Evolutionary conservation across 1,140 invertebrate genomes (phyloP).

Genomic region (Drosophila oshimai): DNA sequence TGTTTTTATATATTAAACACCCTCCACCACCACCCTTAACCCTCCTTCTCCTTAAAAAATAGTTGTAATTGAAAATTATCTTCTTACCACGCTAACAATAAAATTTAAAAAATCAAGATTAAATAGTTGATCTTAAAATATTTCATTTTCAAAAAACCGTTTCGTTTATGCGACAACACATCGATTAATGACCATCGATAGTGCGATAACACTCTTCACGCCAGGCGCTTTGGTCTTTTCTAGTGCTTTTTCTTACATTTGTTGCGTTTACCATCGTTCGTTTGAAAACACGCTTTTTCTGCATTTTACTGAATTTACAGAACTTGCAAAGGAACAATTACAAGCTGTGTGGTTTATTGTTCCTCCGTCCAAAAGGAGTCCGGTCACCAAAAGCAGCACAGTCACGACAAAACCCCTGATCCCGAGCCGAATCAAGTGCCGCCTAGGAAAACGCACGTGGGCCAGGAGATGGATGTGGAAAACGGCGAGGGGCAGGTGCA

Average conservation of each 20-base stretch:
- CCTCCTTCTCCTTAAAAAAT: too few relatives aligned
- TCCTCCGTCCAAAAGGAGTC: background rate
- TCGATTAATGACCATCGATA: background rate
- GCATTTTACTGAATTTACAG: too few relatives aligned
- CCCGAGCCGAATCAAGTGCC: background rate
- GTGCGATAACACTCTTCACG: background rate
- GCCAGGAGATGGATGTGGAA: conserved; percentile 70
- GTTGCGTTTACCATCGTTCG: background rate
- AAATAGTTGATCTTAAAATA: background rate
- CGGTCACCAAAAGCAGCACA: background rate
- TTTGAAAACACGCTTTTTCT: conserved; percentile 26
- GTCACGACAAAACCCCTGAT: conserved; percentile 7
- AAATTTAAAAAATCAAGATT: background rate
- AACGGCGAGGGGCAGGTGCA: conserved; percentile 86
- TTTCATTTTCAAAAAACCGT: background rate
- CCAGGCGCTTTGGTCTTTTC: background rate
- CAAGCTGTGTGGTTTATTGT: background rate
- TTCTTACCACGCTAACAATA: too few relatives aligned
- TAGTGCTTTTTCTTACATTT: background rate
- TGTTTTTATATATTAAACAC: too few relatives aligned
- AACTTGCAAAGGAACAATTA: background rate
- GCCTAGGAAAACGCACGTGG: conserved; percentile 12
- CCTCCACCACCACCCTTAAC: too few relatives aligned
- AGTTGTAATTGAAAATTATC: too few relatives aligned
- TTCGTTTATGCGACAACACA: background rate